These are phyloP conservation scores for Acropternis orthonyx DNA, from an alignment of 2,797 vertebrate genomes.

Conservation along the genomic window DNA sequence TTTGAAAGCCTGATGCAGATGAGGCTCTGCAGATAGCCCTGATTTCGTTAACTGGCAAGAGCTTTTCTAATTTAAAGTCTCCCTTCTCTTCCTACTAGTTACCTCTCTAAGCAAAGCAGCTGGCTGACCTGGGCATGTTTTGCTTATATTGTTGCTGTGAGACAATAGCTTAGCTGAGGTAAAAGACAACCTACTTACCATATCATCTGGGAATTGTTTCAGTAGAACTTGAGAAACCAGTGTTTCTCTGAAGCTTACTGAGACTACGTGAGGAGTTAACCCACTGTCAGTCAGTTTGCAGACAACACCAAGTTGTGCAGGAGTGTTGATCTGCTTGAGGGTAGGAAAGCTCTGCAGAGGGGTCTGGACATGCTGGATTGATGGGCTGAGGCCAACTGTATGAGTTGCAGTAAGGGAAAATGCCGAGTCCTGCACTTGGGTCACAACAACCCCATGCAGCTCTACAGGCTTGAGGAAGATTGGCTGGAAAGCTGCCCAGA, in stretches of 20 bases:
- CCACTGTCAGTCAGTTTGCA: background rate
- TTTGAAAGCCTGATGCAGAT: background rate
- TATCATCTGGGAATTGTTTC: background rate
- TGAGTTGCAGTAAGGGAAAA: background rate
- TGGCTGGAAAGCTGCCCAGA: background rate
- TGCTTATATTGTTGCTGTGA: background rate
- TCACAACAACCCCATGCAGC: background rate
- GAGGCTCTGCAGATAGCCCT: background rate
- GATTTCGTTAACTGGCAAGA: background rate
- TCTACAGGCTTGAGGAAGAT: background rate
- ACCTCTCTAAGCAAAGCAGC: background rate
- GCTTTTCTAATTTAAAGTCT: background rate
- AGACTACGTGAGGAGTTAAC: background rate
- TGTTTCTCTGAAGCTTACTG: background rate
- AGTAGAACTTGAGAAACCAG: background rate
- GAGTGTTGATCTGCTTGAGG: background rate
- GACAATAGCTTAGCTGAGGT: slow-evolving; percentile 11
- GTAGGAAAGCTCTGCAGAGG: background rate
- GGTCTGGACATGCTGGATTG: background rate
- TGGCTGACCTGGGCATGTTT: background rate
- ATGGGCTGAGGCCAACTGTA: background rate
- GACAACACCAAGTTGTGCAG: background rate
- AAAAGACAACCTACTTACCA: slow-evolving; percentile 13
- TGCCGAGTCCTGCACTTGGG: background rate
- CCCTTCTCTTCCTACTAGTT: slow-evolving; percentile 16